Evolutionary conservation across 2,797 vertebrate species (phyloP), one percentile per base, ranked within the genome.

Genomic region (Thalassophryne amazonica): DNA sequence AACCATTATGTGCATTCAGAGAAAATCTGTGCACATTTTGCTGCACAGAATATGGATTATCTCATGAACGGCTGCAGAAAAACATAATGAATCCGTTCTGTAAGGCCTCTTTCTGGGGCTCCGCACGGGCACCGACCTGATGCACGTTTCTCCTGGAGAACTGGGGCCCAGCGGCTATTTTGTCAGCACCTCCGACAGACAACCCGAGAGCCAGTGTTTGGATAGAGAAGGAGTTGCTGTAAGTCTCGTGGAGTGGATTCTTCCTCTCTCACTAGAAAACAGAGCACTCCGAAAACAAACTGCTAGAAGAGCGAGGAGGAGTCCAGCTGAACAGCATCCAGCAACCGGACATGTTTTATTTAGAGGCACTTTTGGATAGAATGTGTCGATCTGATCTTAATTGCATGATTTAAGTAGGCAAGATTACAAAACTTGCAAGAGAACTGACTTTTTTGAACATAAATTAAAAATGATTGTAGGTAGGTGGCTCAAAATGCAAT

Each of bases 221-320:
- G 78, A 67, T 49, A 70, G 65, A 53, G 53, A 73, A 72, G 48
- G 33, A 71, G 71, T 41, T 68, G 67, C 61, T 77, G 52, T 78
- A 76, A 78, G 78, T 67, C 4, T 18, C 23, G 53, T 73, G 46
- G 68, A 86, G 82, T 88, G 82, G 82, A 40, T 60, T 75, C 81
- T 87, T 86, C 86, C 86, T 85, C 74, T 69, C 48, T 55, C 63
- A 51, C 42, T 57, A 50, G 20, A 70, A 60, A 77, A 71, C 63
- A 60, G 54, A 60, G 54, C 35, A 1, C 42, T 63, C 22, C 15
- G 37, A 85, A 84, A 86, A 86, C 70, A 79, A 80, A 85, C 69
- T 33, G 64, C 39, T 28, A 14, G 47, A 46, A 69, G 73, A 73
- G 63, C 5, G 6, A 2, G 24, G 53, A 63, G 34, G 35, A 67